Evolutionary conservation across 37 sponge, comb jelly and placozoan species (phyloP).

Genomic region (Mnemiopsis leidyi): DNA sequence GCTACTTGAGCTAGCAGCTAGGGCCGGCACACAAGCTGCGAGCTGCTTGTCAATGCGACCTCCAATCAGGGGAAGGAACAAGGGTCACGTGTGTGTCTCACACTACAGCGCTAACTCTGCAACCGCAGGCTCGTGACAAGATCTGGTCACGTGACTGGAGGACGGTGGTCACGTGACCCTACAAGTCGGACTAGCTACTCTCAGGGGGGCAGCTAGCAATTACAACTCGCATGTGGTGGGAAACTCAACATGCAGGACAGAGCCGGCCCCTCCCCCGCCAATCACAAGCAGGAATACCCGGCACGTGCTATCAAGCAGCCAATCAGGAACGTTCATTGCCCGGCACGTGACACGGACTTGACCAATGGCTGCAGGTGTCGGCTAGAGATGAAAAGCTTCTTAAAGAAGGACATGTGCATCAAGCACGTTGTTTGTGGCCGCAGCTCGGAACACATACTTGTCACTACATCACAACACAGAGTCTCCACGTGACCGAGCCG

Average conservation of each 20-base stretch:
- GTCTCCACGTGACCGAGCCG: background rate
- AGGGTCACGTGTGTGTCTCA: background rate
- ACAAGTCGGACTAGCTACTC: background rate
- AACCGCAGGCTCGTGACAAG: background rate
- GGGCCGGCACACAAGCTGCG: conserved; percentile 14
- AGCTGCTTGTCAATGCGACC: conserved; percentile 18
- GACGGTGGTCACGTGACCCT: background rate
- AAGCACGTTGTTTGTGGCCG: background rate
- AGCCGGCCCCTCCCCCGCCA: background rate
- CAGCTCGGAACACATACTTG: background rate
- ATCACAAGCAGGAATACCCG: background rate
- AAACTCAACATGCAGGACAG: background rate
- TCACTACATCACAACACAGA: background rate
- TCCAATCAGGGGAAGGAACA: background rate
- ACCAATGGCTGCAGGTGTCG: background rate
- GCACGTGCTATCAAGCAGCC: background rate
- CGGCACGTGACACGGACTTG: background rate
- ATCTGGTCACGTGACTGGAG: background rate
- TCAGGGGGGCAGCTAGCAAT: conserved; percentile 3
- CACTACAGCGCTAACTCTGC: background rate
- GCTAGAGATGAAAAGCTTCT: background rate
- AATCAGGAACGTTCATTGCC: background rate
- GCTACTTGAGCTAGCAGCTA: background rate
- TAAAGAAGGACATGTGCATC: background rate
- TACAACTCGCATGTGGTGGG: background rate